Base-by-base conservation (phyloP, 2,797 vertebrate species). In the Melanotaenia maccullochi region DNA sequence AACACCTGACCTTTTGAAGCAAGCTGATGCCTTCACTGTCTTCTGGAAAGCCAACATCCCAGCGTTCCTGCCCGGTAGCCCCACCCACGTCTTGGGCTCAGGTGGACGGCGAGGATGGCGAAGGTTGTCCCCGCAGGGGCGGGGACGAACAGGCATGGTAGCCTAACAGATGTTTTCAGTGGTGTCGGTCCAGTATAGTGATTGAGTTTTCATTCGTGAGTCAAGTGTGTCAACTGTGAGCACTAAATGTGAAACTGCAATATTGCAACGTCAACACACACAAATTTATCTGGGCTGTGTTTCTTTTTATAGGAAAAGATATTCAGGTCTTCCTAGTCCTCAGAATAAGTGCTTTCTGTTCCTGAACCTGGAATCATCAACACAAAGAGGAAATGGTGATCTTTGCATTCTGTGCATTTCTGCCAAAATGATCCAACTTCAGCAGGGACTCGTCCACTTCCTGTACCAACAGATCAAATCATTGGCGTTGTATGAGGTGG, bases 271-370 rank as follows among this genome's bases (percentile, higher is more conserved):
- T 96, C 91, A 76, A 93, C 79, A 89, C 89, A 92, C 89, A 91
- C 89, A 86, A 84, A 89, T 85, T 87, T 85, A 90, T 93, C 89
- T 93, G 93, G 90, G 91, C 92, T 93, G 92, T 94, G 89, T 90
- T 90, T 96, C 93, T 96, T 96, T 96, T 97, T 92, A 95, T 90
- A 93, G 91, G 90, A 91, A 93, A 93, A 93, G 91, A 94, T 97
- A 97, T 95, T 98, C 96, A 98, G 96, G 97, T 99, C 97, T 99
- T 98, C 97, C 97, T 97, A 95, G 96, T 97, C 95, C 97, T 96
- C 96, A 96, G 96, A 97, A 96, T 93, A 97, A 98, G 96, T 97
- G 96, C 97, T 97, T 97, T 97, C 96, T 93, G 96, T 97, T 97
- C 95, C 96, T 94, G 95, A 96, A 95, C 95, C 95, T 94, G 95